phyloP scores from a whole-genome alignment of 1,140 invertebrate species.

The Coenobita brevimanus region DNA sequence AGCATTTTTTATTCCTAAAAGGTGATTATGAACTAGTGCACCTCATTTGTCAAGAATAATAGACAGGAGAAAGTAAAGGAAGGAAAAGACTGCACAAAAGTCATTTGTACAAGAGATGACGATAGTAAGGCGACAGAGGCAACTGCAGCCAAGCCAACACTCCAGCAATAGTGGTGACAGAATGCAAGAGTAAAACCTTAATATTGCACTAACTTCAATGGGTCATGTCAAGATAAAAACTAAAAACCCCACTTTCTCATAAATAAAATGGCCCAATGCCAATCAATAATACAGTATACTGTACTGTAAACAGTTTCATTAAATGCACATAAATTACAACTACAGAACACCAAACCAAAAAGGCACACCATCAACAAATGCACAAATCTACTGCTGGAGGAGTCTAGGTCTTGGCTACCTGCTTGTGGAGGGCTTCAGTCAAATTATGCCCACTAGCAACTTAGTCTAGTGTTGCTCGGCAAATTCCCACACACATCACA shows the following conservation, averaged over 20 bases:
- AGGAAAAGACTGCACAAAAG: conserved; percentile 44
- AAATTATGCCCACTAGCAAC: conserved; percentile 63
- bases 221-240: conserved; percentile 12
- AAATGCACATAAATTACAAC: no score
- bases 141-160: conserved; percentile 53
- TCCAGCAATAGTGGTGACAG: conserved; percentile 45
- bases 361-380: neutral
- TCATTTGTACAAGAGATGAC: conserved; percentile 63
- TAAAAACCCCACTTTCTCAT: no score
- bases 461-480: conserved; percentile 55
- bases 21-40: conserved; percentile 65
- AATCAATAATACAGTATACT: no score
- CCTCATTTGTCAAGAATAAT: conserved; percentile 64
- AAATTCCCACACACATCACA: conserved; percentile 44
- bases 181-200: neutral
- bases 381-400: conserved; percentile 38
- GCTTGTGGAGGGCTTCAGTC: conserved; percentile 56
- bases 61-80: conserved; percentile 53
- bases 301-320: no score
- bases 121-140: conserved; percentile 63
- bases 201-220: conserved; percentile 8
- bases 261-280: no score
- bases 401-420: conserved; percentile 43
- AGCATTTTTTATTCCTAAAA: conserved; percentile 56
- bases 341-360: no score